phyloP scores from a whole-genome alignment of 53 echinoderm and acorn worm genomes.

The Hippasteria phrygiana region DNA sequence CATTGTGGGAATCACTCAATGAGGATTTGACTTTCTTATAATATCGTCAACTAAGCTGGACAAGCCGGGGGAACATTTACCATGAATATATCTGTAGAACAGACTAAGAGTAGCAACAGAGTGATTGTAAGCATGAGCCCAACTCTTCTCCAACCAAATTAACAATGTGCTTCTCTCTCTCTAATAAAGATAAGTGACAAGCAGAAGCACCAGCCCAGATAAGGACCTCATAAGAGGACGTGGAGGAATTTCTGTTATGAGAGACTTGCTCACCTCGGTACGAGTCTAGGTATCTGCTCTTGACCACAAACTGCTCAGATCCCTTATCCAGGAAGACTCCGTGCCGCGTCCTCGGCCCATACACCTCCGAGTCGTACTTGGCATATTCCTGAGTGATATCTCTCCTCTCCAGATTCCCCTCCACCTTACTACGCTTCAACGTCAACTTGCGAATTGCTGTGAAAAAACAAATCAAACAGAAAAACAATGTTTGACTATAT shows the following conservation, averaged over 20 bases:
- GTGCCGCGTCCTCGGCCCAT: slow-evolving; percentile 92
- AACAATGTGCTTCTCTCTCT: too few species aligned
- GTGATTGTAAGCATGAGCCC: too few species aligned
- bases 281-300: slow-evolving; percentile 93
- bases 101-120: too few species aligned
- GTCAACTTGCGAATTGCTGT: slow-evolving; percentile 96
- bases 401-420: slow-evolving; percentile 93
- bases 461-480: neutral
- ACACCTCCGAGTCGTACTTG: slow-evolving; percentile 81
- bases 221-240: too few species aligned
- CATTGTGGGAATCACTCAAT: too few species aligned
- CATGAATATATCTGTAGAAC: too few species aligned
- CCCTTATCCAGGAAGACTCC: slow-evolving; percentile 98
- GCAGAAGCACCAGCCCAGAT: too few species aligned
- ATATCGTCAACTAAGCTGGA: too few species aligned
- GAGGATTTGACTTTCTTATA: too few species aligned
- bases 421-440: slow-evolving; percentile 84
- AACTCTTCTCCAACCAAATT: too few species aligned
- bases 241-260: neutral
- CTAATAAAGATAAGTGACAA: too few species aligned
- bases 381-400: slow-evolving; percentile 92
- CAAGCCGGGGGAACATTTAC: too few species aligned
- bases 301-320: slow-evolving; percentile 91
- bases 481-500: neutral
- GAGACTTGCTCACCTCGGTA: slow-evolving; percentile 81